Conservation (phyloP, 2,888 invertebrate genomes). For the Drosophila meridionalis region DNA sequence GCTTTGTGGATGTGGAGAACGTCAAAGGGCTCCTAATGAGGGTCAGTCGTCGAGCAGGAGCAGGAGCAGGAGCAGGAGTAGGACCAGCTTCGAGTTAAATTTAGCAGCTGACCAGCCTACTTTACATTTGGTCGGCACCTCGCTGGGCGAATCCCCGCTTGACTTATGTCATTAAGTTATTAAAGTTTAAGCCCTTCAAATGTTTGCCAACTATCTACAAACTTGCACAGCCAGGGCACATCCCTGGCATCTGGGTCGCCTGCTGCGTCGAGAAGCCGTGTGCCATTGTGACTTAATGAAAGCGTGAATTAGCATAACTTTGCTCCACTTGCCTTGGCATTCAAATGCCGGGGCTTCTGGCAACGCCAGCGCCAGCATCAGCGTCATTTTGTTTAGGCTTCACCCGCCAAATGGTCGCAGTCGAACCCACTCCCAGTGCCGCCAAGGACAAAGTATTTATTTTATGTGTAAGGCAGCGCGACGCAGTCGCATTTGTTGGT, state of each 20-base stretch:
- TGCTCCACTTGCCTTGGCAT: conserved; percentile 40
- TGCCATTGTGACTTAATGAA: conserved; percentile 70
- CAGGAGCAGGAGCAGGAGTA: background rate
- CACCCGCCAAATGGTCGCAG: conserved; percentile 10
- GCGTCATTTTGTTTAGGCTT: conserved; percentile 32
- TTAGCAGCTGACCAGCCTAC: conserved; percentile 76
- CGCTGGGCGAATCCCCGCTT: conserved; percentile 25
- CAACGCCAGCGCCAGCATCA: conserved; percentile 10
- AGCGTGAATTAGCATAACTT: conserved; percentile 76
- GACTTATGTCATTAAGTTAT: conserved; percentile 78
- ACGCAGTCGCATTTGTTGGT: conserved; percentile 30
- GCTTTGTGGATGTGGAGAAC: conserved; percentile 19
- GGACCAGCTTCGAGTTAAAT: conserved; percentile 61
- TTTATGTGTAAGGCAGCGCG: conserved; percentile 50
- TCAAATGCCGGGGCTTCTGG: conserved; percentile 27
- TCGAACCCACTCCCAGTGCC: background rate
- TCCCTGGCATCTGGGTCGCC: conserved; percentile 25
- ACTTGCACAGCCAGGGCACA: conserved; percentile 44
- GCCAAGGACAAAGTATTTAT: conserved; percentile 73
- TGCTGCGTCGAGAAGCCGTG: conserved; percentile 19
- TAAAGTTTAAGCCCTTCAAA: conserved; percentile 68
- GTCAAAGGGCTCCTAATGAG: conserved; percentile 66
- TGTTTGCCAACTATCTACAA: conserved; percentile 71
- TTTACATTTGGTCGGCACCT: conserved; percentile 54
- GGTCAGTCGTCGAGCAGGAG: conserved; percentile 49